Percentiles rank a stretch among this genome's conserved stretches.
phyloP scores from a whole-genome alignment of 35 echinoderm and acorn worm genomes.

The Apostichopus parvimensis region DNA sequence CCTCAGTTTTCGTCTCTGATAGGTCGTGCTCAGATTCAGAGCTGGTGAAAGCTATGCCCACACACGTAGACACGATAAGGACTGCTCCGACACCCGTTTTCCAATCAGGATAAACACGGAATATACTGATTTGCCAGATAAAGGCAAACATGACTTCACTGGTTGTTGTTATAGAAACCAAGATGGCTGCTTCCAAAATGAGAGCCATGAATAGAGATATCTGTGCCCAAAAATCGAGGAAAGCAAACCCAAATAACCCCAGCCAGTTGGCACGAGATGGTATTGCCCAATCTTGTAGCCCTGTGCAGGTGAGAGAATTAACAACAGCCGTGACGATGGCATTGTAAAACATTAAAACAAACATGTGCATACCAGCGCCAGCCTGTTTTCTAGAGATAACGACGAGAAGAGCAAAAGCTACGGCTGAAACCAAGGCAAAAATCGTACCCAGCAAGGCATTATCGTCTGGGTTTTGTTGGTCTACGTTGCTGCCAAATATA shows the following conservation, averaged over 20 bases:
- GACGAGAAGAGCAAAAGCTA: slow-evolving; percentile 3
- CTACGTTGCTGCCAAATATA: slow-evolving; percentile 26
- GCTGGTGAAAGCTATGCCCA: slow-evolving; percentile 7
- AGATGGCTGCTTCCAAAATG: neutral
- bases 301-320: neutral
- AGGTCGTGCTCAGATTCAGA: too few species aligned
- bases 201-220: neutral
- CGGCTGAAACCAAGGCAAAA: slow-evolving; percentile 6
- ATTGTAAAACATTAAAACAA: slow-evolving; percentile 40
- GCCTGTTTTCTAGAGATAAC: slow-evolving; percentile 41
- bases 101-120: slow-evolving; percentile 24
- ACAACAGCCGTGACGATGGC: neutral
- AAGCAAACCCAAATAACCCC: neutral
- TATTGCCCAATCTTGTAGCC: neutral
- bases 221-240: slow-evolving; percentile 3
- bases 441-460: slow-evolving; percentile 20
- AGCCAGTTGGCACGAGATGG: neutral
- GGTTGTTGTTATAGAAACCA: slow-evolving; percentile 29
- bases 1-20: too few species aligned
- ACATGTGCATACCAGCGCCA: neutral
- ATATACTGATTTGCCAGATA: slow-evolving; percentile 36
- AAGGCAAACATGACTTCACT: slow-evolving; percentile 39
- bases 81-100: slow-evolving; percentile 13
- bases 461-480: slow-evolving; percentile 2
- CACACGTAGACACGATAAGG: slow-evolving; percentile 22